Evolutionary conservation across 2,113 vertebrate species (phyloP), one percentile per base, ranked within the genome.

Genomic region (Paracanthobrama guichenoti): DNA sequence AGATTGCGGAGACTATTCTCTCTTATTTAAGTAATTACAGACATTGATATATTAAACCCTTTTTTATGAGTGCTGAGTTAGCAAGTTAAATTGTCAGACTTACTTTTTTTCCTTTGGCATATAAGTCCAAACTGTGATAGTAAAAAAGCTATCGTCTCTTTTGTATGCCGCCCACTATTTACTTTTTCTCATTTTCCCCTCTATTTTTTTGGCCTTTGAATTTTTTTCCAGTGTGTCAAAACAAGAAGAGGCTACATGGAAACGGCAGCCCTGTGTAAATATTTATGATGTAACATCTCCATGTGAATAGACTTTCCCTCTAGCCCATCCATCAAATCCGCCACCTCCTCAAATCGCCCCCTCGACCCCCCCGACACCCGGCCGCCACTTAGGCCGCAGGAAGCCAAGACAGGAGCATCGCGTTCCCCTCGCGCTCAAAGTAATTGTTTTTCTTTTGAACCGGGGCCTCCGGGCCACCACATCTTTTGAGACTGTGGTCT

Each of bases 231-330:
- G 86, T 93, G 93, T 94, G 94, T 94, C 94, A 94, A 93, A 93
- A 94, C 93, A 95, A 94, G 94, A 91, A 91, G 87, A 90, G 91
- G 92, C 92, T 92, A 94, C 94, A 94, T 94, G 93, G 94, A 93
- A 93, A 96, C 95, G 95, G 93, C 95, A 94, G 94, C 96, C 94
- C 96, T 97, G 97, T 99, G 98, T 98, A 98, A 98, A 98, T 98
- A 97, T 94, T 93, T 92, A 95, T 95, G 95, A 96, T 96, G 96
- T 96, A 95, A 96, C 95, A 96, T 94, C 94, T 96, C 93, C 93
- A 94, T 96, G 92, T 95, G 93, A 96, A 95, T 95, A 93, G 94
- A 94, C 94, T 94, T 94, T 94, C 89, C 91, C 93, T 91, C 85
- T 91, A 93, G 94, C 95, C 96, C 97, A 99, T 99, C 97, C 97